A percentile compares a stretch with the other conserved stretches of the same genome.
These are phyloP conservation scores for Hemicordylus capensis DNA, from an alignment of 2,113 vertebrate genomes.

Conservation along the genomic window DNA sequence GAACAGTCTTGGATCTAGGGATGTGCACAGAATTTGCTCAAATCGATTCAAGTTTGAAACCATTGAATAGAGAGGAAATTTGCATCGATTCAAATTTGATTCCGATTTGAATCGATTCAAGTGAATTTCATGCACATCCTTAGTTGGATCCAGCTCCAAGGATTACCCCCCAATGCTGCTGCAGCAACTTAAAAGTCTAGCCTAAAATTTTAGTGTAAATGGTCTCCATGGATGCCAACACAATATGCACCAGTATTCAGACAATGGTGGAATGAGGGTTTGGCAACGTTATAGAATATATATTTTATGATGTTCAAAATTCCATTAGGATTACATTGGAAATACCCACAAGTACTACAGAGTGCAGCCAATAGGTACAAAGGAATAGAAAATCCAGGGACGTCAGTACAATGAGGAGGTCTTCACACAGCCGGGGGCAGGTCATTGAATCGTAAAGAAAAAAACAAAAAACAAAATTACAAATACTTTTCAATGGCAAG, in stretches of 20 bases:
- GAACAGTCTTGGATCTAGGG: too few species aligned
- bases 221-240: not conserved
- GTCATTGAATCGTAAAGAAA: not conserved
- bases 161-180: not conserved
- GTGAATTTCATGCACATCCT: too few species aligned
- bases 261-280: not conserved
- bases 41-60: too few species aligned
- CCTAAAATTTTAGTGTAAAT: not conserved
- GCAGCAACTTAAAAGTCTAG: rapidly evolving
- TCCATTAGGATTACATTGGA: not conserved
- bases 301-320: not conserved
- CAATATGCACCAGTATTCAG: not conserved
- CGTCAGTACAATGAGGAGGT: too few species aligned
- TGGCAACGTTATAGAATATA: not conserved
- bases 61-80: too few species aligned
- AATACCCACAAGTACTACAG: rapidly evolving
- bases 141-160: too few species aligned
- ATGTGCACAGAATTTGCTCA: too few species aligned
- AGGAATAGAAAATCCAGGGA: slow-evolving; percentile 7
- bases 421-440: not conserved
- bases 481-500: not conserved
- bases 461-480: too few species aligned
- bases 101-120: too few species aligned
- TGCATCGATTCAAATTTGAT: too few species aligned
- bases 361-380: not conserved